These are phyloP conservation scores for Peromyscus aztecus DNA, from an alignment of 2,797 vertebrate genomes.

Conservation along the genomic window DNA sequence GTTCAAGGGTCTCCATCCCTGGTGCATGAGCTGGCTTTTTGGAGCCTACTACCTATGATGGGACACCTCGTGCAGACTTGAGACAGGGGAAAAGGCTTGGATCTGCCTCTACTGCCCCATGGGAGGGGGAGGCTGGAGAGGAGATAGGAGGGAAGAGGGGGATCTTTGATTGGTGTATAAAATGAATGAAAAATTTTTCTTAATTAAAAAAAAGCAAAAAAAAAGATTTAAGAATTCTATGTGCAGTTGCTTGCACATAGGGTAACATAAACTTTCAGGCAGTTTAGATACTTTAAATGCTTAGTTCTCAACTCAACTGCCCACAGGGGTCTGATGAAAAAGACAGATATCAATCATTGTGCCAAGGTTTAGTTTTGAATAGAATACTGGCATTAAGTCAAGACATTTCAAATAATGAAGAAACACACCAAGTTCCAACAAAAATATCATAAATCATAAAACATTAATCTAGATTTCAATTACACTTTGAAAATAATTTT, in stretches of 20 bases:
- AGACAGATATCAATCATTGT: not conserved
- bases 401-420: slow-evolving; percentile 22
- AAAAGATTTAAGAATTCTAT: too few species aligned
- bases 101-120: too few species aligned
- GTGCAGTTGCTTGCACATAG: not conserved
- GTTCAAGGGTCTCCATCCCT: too few species aligned
- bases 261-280: not conserved
- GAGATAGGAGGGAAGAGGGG: too few species aligned
- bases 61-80: too few species aligned
- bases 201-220: too few species aligned
- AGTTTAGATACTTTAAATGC: slow-evolving; percentile 24
- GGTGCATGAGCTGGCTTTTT: too few species aligned
- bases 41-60: too few species aligned
- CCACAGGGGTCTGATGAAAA: not conserved
- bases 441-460: slow-evolving; percentile 7
- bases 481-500: slow-evolving; percentile 2
- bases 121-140: too few species aligned
- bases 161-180: too few species aligned
- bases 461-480: not conserved
- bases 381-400: not conserved
- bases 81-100: too few species aligned
- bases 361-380: not conserved
- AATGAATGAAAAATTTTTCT: not conserved
- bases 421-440: not conserved
- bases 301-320: not conserved